These are phyloP conservation scores for Diachrysia chrysitis DNA, from an alignment of 2,888 invertebrate genomes.

Conservation along the genomic window DNA sequence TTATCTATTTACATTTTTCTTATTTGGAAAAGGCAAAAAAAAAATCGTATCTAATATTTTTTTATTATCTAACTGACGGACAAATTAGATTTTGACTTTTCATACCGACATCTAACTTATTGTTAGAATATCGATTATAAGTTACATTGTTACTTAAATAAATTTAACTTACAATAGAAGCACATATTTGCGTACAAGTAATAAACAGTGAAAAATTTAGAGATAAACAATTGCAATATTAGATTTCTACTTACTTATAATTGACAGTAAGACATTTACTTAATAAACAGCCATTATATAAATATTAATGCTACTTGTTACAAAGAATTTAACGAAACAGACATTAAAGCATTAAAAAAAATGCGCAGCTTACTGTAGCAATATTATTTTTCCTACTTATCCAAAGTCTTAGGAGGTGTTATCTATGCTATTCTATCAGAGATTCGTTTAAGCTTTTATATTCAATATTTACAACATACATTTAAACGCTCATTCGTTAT, in stretches of 20 bases:
- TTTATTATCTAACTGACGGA: too few relatives aligned
- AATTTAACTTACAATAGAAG: slow-evolving; percentile 29
- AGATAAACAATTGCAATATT: slow-evolving; percentile 28
- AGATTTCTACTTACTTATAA: slow-evolving; percentile 50
- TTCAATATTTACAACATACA: slow-evolving; percentile 45
- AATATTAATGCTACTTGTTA: slow-evolving; percentile 36
- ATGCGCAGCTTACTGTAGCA: slow-evolving; percentile 31
- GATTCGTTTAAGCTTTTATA: slow-evolving; percentile 40
- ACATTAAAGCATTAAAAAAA: slow-evolving; percentile 10
- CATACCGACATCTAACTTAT: too few relatives aligned
- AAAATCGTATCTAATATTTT: too few relatives aligned
- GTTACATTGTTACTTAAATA: slow-evolving; percentile 25
- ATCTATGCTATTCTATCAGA: slow-evolving; percentile 41
- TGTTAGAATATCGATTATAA: slow-evolving; percentile 11
- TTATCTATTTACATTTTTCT: too few relatives aligned
- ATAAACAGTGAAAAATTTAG: slow-evolving; percentile 30
- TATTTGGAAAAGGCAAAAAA: too few relatives aligned
- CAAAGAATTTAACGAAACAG: slow-evolving; percentile 12
- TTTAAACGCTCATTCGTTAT: slow-evolving; percentile 23
- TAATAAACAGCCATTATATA: slow-evolving; percentile 50
- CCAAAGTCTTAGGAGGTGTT: slow-evolving; percentile 53
- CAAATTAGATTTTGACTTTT: too few relatives aligned
- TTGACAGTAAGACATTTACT: slow-evolving; percentile 58
- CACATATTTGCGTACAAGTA: slow-evolving; percentile 25
- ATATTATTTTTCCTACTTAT: slow-evolving; percentile 47